These are phyloP conservation scores for fruit fly (Drosophila melanogaster) DNA, from an alignment of 1,140 invertebrate genomes.

Conservation along the genomic window Release_6_plus_ISO1_MT NT_037436.4:15373001-15373500, in stretches of 20 bases:
- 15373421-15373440: slow-evolving; percentile 17
- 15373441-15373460: slow-evolving; percentile 48
- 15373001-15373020: slow-evolving; percentile 27
- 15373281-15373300: not conserved
- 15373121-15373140: not conserved
- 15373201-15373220: slow-evolving; percentile 63
- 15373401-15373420: slow-evolving; percentile 47
- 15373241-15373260: slow-evolving; percentile 43
- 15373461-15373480: slow-evolving; percentile 22
- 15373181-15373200: slow-evolving; percentile 64
- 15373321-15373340: slow-evolving; percentile 79
- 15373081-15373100: slow-evolving; percentile 38
- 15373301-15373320: slow-evolving; percentile 46
- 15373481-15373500: slow-evolving; percentile 39
- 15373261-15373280: slow-evolving; percentile 27
- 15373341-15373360: slow-evolving; percentile 81
- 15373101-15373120: not conserved
- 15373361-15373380: slow-evolving; percentile 66
- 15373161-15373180: slow-evolving; percentile 82
- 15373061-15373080: slow-evolving; percentile 68
- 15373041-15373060: slow-evolving; percentile 77
- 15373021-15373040: slow-evolving; percentile 72
- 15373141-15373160: slow-evolving; percentile 38
- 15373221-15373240: slow-evolving; percentile 77
- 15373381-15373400: slow-evolving; percentile 33